Base-by-base conservation (phyloP, 2,888 invertebrate genomes). In the Dione vanillae region DNA sequence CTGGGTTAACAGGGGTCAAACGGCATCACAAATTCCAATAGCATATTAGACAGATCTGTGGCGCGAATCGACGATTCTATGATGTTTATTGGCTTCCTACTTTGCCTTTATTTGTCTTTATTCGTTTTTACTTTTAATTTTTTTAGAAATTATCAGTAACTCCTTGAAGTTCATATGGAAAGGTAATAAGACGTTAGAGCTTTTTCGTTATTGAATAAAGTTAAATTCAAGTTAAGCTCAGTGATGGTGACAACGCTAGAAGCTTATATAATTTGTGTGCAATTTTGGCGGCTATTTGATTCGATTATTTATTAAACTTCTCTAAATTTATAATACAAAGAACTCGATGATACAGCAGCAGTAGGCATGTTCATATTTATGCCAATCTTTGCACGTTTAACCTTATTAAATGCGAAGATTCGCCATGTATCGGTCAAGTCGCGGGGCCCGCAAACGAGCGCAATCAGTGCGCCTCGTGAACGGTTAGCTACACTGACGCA, bases 1-100 rank as follows among this genome's bases (percentile, higher is more conserved):
- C 95, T 95, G 94, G 95, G 95, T 95, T 95, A 95, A 95, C 95
- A 94, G 95, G 94, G 95, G 95, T 95, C 95, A 95, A 95, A 95
- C 94, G 94, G 94, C 95, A 94, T 94, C 94, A 94, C 94, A 95
- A 94, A 95, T 95, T 95, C 95, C 95, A 94, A 94, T 94, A 94
- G 93, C 94, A 93, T 92, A 93, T 94, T 93, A 93, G 92, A 94
- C 90, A 90, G 92, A 93, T 93, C 93, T 91, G 91, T 91, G 90
- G 91, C 92, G 92, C 89, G 91, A 92, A 92, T 91, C 92, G 88
- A 88, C 89, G 86, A 83, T 85, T 85, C 87, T 85, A 87, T 83
- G 85, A 86, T 74, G 76, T 80, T 77, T 79, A 80, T 85, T 86
- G 83, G 80, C 83, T 85, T 84, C 82, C 83, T 84, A 77, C 78